A percentile compares a stretch with the other conserved stretches of the same genome.
Evolutionary conservation across 1,140 invertebrate species (phyloP).

Genomic region (Papilio xuthus): DNA sequence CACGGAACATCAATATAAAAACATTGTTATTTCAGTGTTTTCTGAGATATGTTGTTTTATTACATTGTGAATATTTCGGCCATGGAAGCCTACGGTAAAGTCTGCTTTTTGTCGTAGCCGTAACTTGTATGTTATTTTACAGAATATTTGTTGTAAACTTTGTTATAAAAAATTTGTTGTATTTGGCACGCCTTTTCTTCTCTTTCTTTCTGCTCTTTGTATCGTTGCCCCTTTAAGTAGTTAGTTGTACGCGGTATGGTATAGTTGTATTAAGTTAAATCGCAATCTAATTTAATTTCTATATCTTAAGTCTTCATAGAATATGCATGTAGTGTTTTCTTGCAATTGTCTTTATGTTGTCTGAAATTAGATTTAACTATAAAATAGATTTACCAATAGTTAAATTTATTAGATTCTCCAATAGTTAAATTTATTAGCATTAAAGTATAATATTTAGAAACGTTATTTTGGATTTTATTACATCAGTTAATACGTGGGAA

Average conservation of each 20-base stretch:
- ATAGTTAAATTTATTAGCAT: neutral
- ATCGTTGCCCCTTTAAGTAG: constrained; percentile 11
- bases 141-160: constrained; percentile 28
- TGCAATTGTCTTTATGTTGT: neutral
- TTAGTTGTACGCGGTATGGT: constrained; percentile 17
- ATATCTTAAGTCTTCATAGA: neutral
- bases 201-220: constrained; percentile 27
- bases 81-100: neutral
- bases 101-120: constrained; percentile 30
- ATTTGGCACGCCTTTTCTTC: constrained; percentile 28
- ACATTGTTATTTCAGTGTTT: no score
- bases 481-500: neutral
- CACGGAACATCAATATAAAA: neutral
- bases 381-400: neutral
- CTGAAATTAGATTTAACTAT: neutral
- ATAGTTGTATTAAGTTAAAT: neutral
- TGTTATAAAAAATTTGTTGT: constrained; percentile 14
- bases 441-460: constrained; percentile 14
- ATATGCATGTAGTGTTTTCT: neutral
- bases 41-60: neutral
- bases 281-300: neutral
- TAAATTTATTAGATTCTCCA: neutral
- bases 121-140: neutral
- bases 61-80: neutral
- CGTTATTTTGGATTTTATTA: neutral